Percentiles rank a stretch among this genome's conserved stretches.
phyloP scores from a whole-genome alignment of 2,888 invertebrate genomes.

The Drosophila subsilvestris region DNA sequence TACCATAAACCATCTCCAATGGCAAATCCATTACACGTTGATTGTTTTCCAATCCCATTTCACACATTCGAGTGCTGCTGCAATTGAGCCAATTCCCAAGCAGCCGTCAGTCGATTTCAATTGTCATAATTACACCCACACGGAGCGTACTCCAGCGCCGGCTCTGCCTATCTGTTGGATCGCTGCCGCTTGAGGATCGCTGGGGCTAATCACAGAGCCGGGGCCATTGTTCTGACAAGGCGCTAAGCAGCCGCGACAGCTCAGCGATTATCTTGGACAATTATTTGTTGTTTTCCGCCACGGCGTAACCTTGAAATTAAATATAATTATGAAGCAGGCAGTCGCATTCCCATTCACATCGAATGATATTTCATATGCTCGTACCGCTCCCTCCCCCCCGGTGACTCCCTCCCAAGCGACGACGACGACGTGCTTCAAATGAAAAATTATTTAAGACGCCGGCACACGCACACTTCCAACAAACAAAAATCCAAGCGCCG shows the following conservation, averaged over 20 bases:
- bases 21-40: constrained; percentile 67
- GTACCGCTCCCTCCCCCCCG: constrained; percentile 8
- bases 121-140: constrained; percentile 57
- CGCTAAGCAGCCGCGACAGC: constrained; percentile 73
- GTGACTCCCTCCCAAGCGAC: neutral
- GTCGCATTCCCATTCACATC: constrained; percentile 49
- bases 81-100: constrained; percentile 76
- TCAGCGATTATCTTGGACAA: constrained; percentile 61
- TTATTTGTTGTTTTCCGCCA: constrained; percentile 71
- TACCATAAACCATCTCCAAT: constrained; percentile 49
- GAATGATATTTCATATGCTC: constrained; percentile 75
- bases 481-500: constrained; percentile 55
- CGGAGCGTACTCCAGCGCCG: constrained; percentile 7
- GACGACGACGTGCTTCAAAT: constrained; percentile 68
- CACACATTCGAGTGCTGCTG: constrained; percentile 65
- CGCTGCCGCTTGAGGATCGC: constrained; percentile 40
- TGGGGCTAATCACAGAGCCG: constrained; percentile 51
- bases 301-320: constrained; percentile 76
- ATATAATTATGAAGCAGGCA: constrained; percentile 75
- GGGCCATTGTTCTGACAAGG: constrained; percentile 75
- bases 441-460: constrained; percentile 77
- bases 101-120: constrained; percentile 46
- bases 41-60: constrained; percentile 53
- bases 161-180: constrained; percentile 19
- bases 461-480: constrained; percentile 70